Conservation (phyloP, 2,113 vertebrate species). For the Climacteris rufus region DNA sequence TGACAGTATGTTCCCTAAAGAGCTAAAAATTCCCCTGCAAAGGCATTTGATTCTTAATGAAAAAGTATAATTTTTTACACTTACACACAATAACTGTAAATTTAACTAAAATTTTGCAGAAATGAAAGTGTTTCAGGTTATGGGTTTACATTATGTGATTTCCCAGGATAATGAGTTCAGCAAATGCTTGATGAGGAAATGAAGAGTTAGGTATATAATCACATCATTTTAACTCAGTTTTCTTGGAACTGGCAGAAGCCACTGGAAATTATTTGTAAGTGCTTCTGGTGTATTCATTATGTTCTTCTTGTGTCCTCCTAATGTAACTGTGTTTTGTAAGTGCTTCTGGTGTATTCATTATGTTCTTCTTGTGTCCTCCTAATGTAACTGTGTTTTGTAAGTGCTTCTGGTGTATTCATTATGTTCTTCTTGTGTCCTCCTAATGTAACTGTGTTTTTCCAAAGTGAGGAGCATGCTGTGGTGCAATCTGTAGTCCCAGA, state of each 20-base stretch:
- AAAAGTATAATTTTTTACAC: neutral
- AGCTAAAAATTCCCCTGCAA: neutral
- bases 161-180: conserved; percentile 24
- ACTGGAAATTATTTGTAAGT: conserved; percentile 49
- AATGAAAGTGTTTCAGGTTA: neutral
- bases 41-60: neutral
- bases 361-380: neutral
- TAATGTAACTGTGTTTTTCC: neutral
- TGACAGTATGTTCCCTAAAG: neutral
- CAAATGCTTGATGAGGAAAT: conserved; percentile 55
- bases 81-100: neutral
- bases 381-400: conserved; percentile 17
- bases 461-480: neutral
- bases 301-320: neutral
- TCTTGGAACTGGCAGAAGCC: conserved; percentile 32
- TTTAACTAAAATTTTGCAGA: neutral
- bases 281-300: conserved; percentile 40
- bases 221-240: conserved; percentile 5
- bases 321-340: conserved; percentile 5
- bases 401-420: conserved; percentile 31
- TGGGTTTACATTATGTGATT: neutral
- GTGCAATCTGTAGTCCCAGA: neutral
- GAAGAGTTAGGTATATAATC: neutral
- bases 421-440: neutral
- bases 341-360: conserved; percentile 37